A percentile compares a stretch with the other conserved stretches of the same genome.
Evolutionary conservation across 2,113 vertebrate genomes (phyloP).

Genomic region (Oryzias javanicus): DNA sequence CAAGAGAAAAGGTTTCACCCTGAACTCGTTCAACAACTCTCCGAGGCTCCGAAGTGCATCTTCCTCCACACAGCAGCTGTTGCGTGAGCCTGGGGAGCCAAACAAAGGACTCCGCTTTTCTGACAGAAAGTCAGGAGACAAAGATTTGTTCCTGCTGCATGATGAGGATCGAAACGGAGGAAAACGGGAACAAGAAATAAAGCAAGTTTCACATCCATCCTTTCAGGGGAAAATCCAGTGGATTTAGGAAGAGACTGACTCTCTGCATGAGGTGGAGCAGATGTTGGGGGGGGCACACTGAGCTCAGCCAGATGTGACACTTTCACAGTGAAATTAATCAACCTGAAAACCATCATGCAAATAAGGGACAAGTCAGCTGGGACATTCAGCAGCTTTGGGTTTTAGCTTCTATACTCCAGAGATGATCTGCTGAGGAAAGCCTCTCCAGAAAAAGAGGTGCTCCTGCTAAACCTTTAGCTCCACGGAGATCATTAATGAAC

Average conservation of each 20-base stretch:
- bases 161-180: not conserved
- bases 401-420: conserved; percentile 6
- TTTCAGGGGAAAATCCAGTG: conserved; percentile 15
- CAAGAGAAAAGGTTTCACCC: conserved; percentile 9
- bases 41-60: conserved; percentile 22
- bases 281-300: conserved; percentile 11
- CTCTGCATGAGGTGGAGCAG: conserved; percentile 10
- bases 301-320: conserved; percentile 40
- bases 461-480: too few species aligned
- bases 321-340: conserved; percentile 39
- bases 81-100: conserved; percentile 9
- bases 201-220: conserved; percentile 1
- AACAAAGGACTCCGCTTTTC: conserved; percentile 25
- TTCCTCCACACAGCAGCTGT: conserved; percentile 34
- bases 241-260: conserved; percentile 15
- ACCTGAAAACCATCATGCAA: conserved; percentile 21
- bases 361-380: conserved; percentile 35
- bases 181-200: not conserved
- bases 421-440: conserved; percentile 4
- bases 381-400: not conserved
- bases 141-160: not conserved
- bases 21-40: conserved; percentile 26
- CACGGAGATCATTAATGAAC: too few species aligned
- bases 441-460: too few species aligned
- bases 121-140: conserved; percentile 5